phyloP scores from a whole-genome alignment of 2,888 invertebrate species.

The Hylaea fasciaria region DNA sequence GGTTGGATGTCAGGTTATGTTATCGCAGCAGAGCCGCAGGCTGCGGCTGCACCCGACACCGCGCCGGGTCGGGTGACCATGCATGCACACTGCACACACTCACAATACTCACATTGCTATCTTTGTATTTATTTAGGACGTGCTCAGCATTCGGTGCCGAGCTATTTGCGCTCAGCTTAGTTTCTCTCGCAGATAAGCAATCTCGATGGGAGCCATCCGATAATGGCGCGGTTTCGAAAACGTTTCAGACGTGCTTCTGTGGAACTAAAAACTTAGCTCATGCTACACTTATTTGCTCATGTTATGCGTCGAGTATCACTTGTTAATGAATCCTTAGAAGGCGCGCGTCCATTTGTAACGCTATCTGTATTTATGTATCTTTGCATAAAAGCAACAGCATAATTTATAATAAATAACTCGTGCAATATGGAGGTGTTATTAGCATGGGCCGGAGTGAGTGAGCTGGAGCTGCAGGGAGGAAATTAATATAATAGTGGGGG shows the following conservation, averaged over 20 bases:
- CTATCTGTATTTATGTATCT: no score
- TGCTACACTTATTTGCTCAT: no score
- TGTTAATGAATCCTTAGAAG: neutral
- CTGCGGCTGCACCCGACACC: conserved; percentile 33
- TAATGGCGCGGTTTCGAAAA: conserved; percentile 26
- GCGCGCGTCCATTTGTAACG: neutral
- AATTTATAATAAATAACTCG: no score
- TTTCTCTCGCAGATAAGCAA: conserved; percentile 40
- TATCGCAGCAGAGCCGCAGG: conserved; percentile 22
- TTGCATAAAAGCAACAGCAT: no score
- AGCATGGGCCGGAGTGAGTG: neutral
- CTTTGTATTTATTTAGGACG: conserved; percentile 47
- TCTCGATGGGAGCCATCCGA: conserved; percentile 34
- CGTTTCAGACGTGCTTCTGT: conserved; percentile 5
- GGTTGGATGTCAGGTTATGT: conserved; percentile 1
- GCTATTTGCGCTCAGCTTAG: conserved; percentile 38
- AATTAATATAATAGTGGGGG: conserved; percentile 3
- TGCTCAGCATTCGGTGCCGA: conserved; percentile 31
- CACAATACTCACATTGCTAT: no score
- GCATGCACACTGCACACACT: conserved; percentile 8
- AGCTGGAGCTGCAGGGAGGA: conserved; percentile 1
- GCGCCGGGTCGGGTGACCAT: neutral
- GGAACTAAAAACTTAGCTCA: neutral
- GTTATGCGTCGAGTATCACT: no score
- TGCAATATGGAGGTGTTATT: no score